A percentile compares a stretch with the other conserved stretches of the same genome.
These are phyloP conservation scores for Mormyrops boulengeri DNA, from an alignment of 2,797 vertebrate species.

Conservation along the genomic window DNA sequence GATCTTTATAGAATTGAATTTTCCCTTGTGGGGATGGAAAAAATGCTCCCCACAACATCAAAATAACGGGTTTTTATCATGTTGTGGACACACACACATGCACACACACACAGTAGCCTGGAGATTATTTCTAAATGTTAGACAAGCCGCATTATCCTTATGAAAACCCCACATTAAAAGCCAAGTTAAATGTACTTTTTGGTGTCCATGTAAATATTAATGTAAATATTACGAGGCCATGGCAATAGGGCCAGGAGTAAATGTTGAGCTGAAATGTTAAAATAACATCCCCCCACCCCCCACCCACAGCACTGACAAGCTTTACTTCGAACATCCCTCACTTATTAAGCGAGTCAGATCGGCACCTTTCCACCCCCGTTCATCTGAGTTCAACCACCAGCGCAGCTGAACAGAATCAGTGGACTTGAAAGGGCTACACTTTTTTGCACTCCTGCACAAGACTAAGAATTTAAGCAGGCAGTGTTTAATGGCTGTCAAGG, in stretches of 20 bases:
- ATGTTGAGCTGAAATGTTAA: slow-evolving; percentile 57
- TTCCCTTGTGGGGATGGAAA: too few relatives aligned
- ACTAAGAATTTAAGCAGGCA: slow-evolving; percentile 1
- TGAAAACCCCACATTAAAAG: not conserved
- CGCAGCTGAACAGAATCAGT: slow-evolving; percentile 2
- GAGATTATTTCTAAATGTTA: not conserved
- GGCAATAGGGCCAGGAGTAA: not conserved
- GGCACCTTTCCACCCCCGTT: slow-evolving; percentile 35
- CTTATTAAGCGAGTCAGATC: slow-evolving; percentile 33
- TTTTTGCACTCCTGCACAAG: slow-evolving; percentile 9
- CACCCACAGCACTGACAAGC: slow-evolving; percentile 63
- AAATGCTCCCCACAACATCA: too few relatives aligned
- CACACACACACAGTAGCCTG: not conserved
- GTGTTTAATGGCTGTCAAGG: slow-evolving; percentile 10
- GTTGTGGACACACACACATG: too few relatives aligned
- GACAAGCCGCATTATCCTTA: not conserved
- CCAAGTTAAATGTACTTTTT: not conserved
- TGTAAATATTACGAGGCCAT: not conserved
- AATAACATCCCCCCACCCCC: slow-evolving; percentile 35
- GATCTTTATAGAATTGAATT: too few relatives aligned
- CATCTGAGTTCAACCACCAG: slow-evolving; percentile 31
- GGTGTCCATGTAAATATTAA: not conserved
- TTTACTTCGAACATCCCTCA: slow-evolving; percentile 19
- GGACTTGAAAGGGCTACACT: slow-evolving; percentile 8
- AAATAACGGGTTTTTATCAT: too few relatives aligned